Base-by-base conservation (phyloP, 2,797 vertebrate genomes). In the Siniperca undulata region DNA sequence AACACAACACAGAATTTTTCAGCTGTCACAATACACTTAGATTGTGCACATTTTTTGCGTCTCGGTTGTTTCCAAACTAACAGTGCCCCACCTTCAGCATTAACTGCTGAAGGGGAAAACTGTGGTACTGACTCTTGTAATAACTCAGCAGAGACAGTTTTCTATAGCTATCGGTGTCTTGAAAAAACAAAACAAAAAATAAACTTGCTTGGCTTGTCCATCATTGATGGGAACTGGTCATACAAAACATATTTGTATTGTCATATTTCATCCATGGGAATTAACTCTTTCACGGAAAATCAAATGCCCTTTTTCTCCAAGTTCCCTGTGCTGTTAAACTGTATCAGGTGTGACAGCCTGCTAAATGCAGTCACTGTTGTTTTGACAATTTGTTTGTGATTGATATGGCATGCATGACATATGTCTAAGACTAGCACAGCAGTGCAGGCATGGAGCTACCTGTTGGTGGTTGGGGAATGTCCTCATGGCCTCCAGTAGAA, bases 401-500 rank as follows among this genome's bases (percentile, higher is more conserved):
- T 58, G 12, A 52, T 20, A 36, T 17, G 36, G 13, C n/a, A 27
- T 44, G 8, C 14, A 22, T 55, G 46, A 20, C 13, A 7, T 52
- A 19, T 40, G 20, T 5, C 24, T 58, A 16, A 13, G 55, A 34
- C 24, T n/a, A 34, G 0, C 5, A 48, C 27, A 69, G 36, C 7
- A 12, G 30, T 0, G 10, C 2, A 27, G 13, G 7, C 19, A 38
- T 72, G 14, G 65, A 38, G 55, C 10, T 92, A 99, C 99, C 97
- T 99, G 99, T 67, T 99, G 98, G 85, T 99, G 99, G 85, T 99
- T 99, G 48, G 99, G 98, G 86, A 99, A 99, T 44, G 98, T 97
- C 91, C 97, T 97, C 99, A 99, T 99, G 89, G 98, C 99, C 90
- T 99, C 98, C 75, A 99, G 95, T 2, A 99, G 96, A 71, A 99